Evolutionary conservation across 2,888 invertebrate species (phyloP), one percentile per base, ranked within the genome.

Genomic region (Nycteola revayana): DNA sequence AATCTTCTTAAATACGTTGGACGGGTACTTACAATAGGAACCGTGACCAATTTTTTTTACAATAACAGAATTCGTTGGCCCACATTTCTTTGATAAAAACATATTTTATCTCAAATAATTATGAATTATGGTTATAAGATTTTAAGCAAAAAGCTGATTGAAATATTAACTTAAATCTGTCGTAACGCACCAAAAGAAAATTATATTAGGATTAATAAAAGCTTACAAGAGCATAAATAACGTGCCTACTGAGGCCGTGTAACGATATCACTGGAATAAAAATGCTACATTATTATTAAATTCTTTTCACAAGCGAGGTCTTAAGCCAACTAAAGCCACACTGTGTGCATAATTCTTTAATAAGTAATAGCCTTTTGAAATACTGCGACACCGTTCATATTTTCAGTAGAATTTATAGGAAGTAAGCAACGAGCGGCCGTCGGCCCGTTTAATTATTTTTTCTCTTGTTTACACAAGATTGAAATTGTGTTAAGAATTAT

Each of bases 401-500:
- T 75, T 72, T 60, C 63, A 48, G 53, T 60, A 47, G 53, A 73
- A 80, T 78, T 79, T 80, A 80, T 80, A 66, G 69, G 59, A 66
- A 67, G 60, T 67, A 55, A 66, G 53, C 66, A 60, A 52, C 48
- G 36, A 21, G 21, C 68, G 62, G 53, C 54, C 54, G 63, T 22
- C 42, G 43, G 50, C 50, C 39, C 59, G 54, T 74, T 75, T 78
- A 78, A 79, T 81, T 80, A 78, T 78, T 76, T n/a, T n/a, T 79
- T 75, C 70, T 74, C 64, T 68, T 78, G 77, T 78, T 83, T 78
- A 71, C 68, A 66, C 55, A 66, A 73, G 72, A 78, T 79, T 76
- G 67, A 74, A 71, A 78, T 75, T 69, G 60, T 56, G 56, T 53
- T 43, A 26, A 43, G 39, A 53, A 49, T 60, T 61, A 70, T 66